A percentile compares a stretch with the other conserved stretches of the same genome.
Conservation (phyloP, 2,888 invertebrate species). For the Cyrtodaria siliqua region DNA sequence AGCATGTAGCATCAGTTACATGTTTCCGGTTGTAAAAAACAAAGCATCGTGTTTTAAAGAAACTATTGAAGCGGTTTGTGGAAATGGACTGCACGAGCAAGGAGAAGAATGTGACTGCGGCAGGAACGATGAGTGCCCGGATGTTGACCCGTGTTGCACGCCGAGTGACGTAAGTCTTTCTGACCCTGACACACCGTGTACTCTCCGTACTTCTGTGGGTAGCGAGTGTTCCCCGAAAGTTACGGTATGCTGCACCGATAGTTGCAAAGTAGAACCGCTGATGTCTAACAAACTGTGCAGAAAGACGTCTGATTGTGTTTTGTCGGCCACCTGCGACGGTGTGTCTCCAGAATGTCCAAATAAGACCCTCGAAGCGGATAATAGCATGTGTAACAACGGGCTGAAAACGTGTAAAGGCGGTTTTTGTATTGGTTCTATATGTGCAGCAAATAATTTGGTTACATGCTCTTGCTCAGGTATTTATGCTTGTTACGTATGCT, state of each 20-base stretch:
- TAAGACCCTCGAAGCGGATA: slow-evolving; percentile 42
- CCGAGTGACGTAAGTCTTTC: slow-evolving; percentile 54
- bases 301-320: slow-evolving; percentile 64
- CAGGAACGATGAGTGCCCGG: slow-evolving; percentile 50
- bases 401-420: slow-evolving; percentile 67
- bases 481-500: slow-evolving; percentile 69
- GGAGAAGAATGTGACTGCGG: slow-evolving; percentile 81
- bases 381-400: slow-evolving; percentile 63
- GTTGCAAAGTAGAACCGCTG: slow-evolving; percentile 54
- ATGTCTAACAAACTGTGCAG: slow-evolving; percentile 57
- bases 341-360: slow-evolving; percentile 66
- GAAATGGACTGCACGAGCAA: slow-evolving; percentile 75
- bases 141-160: slow-evolving; percentile 73
- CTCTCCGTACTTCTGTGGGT: slow-evolving; percentile 62
- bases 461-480: slow-evolving; percentile 63
- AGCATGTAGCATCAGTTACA: slow-evolving; percentile 73
- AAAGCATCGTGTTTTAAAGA: slow-evolving; percentile 72
- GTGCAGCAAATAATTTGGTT: slow-evolving; percentile 51
- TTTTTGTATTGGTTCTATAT: slow-evolving; percentile 65
- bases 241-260: slow-evolving; percentile 68
- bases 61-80: slow-evolving; percentile 66
- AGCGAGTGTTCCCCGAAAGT: slow-evolving; percentile 69
- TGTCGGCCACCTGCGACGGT: slow-evolving; percentile 67
- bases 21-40: slow-evolving; percentile 76
- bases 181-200: slow-evolving; percentile 71